Evolutionary conservation across 1,140 invertebrate species (phyloP), one percentile per base, ranked within the genome.

Genomic region (Oedothorax gibbosus): DNA sequence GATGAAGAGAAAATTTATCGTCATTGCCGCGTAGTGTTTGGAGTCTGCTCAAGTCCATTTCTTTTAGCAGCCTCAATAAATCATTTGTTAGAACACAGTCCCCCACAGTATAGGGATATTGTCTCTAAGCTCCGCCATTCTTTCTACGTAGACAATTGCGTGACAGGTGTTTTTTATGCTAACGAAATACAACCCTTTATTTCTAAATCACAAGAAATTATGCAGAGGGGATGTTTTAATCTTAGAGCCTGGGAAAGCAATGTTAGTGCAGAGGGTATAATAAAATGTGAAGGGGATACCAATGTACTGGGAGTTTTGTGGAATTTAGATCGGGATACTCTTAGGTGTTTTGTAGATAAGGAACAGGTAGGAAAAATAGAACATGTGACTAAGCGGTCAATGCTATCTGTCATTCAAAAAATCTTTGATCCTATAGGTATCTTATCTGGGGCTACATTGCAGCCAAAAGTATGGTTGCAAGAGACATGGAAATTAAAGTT

Each of bases 141-240:
- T 0, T 85, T 85, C 20, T 85, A 85, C 21, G 62, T 85, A 4
- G 82, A 77, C 20, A 77, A 77, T 50, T 77, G 64, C 8, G n/a
- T 76, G 21, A 77, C 64, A 5, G 18, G 12, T 20, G 62, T 85
- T 51, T 54, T 9, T 1, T 5, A 56, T 66, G 20, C 11, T 9
- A 18, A 75, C 21, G 73, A 68, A 10, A 18, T 85, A 49, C 20
- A 76, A 50, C 8, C 9, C 6, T 77, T 85, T 60, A 20, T 77
- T 11, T 8, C 12, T 10, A 18, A 60, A n/a, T 53, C 73, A 5
- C 18, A 18, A 60, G 14, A 69, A 18, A 65, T 75, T 18, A 15
- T 72, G 15, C 2, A 1, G 11, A 18, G 21, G 7, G 80, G 15
- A 18, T 54, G 57, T 51, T 62, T 85, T 75, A 21, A 85, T 20